Percentiles rank a stretch among this genome's conserved stretches.
phyloP scores from a whole-genome alignment of 2,888 invertebrate genomes.

The Oscheius sp. region DNA sequence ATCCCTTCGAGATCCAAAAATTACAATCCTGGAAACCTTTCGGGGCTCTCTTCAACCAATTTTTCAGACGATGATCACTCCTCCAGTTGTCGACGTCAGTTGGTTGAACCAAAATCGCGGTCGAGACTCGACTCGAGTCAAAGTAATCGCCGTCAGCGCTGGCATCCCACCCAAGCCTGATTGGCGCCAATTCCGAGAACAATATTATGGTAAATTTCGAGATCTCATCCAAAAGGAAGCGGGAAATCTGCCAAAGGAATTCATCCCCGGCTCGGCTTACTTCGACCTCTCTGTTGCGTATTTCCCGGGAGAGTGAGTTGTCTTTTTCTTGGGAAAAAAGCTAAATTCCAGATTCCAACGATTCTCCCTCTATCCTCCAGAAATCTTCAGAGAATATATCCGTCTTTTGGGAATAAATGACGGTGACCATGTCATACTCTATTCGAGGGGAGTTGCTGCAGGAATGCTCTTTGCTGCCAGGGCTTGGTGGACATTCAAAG shows the following conservation, averaged over 20 bases:
- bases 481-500: constrained; percentile 65
- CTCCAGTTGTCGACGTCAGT: constrained; percentile 6
- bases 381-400: constrained; percentile 65
- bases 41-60: background rate
- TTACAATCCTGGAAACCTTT: too few relatives aligned
- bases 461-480: constrained; percentile 68
- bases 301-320: constrained; percentile 58
- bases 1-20: too few relatives aligned
- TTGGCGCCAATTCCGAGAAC: constrained; percentile 45
- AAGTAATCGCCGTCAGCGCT: constrained; percentile 43
- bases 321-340: background rate
- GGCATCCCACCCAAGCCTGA: constrained; percentile 38
- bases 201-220: constrained; percentile 58
- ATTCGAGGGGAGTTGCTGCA: constrained; percentile 61
- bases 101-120: background rate
- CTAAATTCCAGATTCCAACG: constrained; percentile 50
- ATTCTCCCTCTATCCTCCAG: constrained; percentile 62
- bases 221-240: constrained; percentile 40
- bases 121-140: constrained; percentile 30
- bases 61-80: background rate
- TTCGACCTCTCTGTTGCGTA: constrained; percentile 66
- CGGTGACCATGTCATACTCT: constrained; percentile 54
- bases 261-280: constrained; percentile 62
- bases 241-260: constrained; percentile 39
- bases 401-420: constrained; percentile 64